Conservation (phyloP, 2,797 vertebrate genomes). For the Poeciliopsis presidionis region DNA sequence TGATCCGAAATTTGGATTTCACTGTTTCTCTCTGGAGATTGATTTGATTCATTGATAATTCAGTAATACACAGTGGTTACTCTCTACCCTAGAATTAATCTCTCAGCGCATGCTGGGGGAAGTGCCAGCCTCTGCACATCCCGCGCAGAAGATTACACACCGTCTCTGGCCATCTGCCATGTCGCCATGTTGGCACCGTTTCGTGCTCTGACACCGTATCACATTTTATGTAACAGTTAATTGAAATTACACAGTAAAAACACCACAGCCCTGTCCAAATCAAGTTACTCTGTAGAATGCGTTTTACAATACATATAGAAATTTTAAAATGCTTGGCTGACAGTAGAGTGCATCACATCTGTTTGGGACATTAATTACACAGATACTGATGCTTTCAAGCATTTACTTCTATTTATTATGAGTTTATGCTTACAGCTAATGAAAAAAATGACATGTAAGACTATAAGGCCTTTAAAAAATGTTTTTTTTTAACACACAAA, state of each 20-base stretch:
- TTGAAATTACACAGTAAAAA: constrained; percentile 16
- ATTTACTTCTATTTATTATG: not conserved
- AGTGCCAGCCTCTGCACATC: not conserved
- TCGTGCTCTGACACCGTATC: not conserved
- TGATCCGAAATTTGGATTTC: not conserved
- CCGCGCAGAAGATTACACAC: not conserved
- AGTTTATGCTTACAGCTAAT: not conserved
- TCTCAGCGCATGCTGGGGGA: not conserved
- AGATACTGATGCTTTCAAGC: not conserved
- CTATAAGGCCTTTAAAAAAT: not conserved
- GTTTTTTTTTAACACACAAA: not conserved
- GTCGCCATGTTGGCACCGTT: not conserved
- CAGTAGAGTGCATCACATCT: not conserved
- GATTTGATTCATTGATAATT: not conserved
- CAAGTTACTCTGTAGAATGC: not conserved
- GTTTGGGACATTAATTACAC: not conserved
- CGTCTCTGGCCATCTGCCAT: not conserved
- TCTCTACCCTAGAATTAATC: not conserved
- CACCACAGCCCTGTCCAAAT: not conserved
- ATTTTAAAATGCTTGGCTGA: not conserved
- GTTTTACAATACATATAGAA: not conserved
- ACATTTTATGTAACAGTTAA: constrained; percentile 10
- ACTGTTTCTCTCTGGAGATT: not conserved
- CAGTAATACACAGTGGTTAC: not conserved
- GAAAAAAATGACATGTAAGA: not conserved